A percentile compares a stretch with the other conserved stretches of the same genome.
Evolutionary conservation across 2,888 invertebrate species (phyloP).

Genomic region (Thymelicus sylvestris): DNA sequence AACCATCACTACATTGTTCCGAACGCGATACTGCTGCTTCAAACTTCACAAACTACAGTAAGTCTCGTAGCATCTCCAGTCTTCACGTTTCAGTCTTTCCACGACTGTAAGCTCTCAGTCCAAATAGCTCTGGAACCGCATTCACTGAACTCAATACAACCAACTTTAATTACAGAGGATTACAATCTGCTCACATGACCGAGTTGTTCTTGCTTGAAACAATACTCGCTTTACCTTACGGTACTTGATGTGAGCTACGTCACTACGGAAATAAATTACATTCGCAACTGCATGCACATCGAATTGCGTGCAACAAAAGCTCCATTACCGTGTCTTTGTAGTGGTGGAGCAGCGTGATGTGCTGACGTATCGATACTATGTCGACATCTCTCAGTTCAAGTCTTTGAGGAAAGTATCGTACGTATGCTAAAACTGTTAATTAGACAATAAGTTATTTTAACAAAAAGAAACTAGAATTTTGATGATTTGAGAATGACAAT

Average conservation of each 20-base stretch:
- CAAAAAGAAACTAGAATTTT: too few relatives aligned
- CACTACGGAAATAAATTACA: constrained; percentile 2
- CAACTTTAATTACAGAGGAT: not conserved
- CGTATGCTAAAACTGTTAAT: too few relatives aligned
- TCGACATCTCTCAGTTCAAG: not conserved
- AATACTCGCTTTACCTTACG: too few relatives aligned
- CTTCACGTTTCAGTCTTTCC: too few relatives aligned
- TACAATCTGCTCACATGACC: not conserved
- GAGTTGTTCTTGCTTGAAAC: too few relatives aligned
- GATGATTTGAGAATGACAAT: too few relatives aligned
- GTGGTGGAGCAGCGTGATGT: not conserved
- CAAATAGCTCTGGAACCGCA: too few relatives aligned
- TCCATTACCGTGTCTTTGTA: constrained; percentile 6
- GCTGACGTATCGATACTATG: too few relatives aligned
- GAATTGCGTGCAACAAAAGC: constrained; percentile 5
- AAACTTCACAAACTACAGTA: not conserved
- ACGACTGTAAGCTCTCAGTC: too few relatives aligned
- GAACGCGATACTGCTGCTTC: too few relatives aligned
- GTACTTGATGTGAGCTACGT: not conserved
- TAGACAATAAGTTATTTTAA: too few relatives aligned
- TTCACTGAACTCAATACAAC: not conserved
- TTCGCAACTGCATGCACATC: not conserved
- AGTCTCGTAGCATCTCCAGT: not conserved
- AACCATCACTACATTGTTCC: too few relatives aligned
- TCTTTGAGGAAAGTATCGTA: not conserved